Percentiles rank a stretch among this genome's conserved stretches.
Evolutionary conservation across 1,140 invertebrate genomes (phyloP).

Genomic region (Macrobrachium nipponense): DNA sequence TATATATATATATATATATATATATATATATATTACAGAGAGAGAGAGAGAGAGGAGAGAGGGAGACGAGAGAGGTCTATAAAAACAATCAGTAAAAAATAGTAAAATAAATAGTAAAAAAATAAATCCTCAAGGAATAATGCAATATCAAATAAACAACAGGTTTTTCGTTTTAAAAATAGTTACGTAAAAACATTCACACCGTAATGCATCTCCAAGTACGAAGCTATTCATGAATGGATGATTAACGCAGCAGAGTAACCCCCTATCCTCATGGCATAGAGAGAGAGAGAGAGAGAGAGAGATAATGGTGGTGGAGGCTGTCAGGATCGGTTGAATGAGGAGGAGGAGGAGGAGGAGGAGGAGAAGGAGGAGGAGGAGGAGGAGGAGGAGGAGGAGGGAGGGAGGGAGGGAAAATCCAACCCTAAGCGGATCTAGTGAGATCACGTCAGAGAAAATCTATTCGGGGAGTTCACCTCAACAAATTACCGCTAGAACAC

Average conservation of each 20-base stretch:
- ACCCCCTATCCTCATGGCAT: too few relatives aligned
- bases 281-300: too few relatives aligned
- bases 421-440: too few relatives aligned
- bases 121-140: background rate
- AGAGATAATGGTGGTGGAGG: background rate
- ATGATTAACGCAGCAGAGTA: too few relatives aligned
- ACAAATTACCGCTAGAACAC: too few relatives aligned
- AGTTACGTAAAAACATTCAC: too few relatives aligned
- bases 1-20: slow-evolving; percentile 22
- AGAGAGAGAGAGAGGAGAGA: slow-evolving; percentile 35
- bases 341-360: background rate
- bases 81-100: too few relatives aligned
- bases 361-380: background rate
- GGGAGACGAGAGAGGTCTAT: slow-evolving; percentile 11
- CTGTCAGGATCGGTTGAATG: background rate
- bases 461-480: too few relatives aligned
- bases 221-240: too few relatives aligned
- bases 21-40: slow-evolving; percentile 5
- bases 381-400: background rate
- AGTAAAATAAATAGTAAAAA: too few relatives aligned
- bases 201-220: too few relatives aligned
- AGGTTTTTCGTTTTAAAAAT: background rate
- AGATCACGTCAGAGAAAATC: too few relatives aligned
- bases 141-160: background rate
- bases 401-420: slow-evolving; percentile 1